phyloP scores from a whole-genome alignment of 2,888 invertebrate genomes.

The Hyposoter dolosus region DNA sequence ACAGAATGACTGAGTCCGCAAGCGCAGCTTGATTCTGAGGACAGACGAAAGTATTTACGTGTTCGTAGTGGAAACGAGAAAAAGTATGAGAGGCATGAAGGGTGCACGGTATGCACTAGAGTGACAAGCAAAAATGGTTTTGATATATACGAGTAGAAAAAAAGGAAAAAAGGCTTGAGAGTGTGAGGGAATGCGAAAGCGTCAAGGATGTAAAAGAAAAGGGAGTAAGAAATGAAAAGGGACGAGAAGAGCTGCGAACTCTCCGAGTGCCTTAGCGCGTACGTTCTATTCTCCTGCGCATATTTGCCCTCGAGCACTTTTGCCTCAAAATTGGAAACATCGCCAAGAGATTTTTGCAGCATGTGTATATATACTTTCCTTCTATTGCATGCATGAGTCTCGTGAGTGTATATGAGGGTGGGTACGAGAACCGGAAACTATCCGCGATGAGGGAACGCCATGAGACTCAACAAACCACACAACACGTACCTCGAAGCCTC shows the following conservation, averaged over 20 bases:
- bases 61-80: slow-evolving; percentile 18
- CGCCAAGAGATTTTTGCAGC: slow-evolving; percentile 36
- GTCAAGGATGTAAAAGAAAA: not conserved
- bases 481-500: slow-evolving; percentile 30
- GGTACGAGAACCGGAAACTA: slow-evolving; percentile 10
- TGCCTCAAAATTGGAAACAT: slow-evolving; percentile 63
- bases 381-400: not conserved
- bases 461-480: slow-evolving; percentile 23
- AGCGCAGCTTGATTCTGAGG: not conserved
- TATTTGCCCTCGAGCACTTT: slow-evolving; percentile 63
- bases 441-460: not conserved
- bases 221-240: slow-evolving; percentile 35
- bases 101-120: slow-evolving; percentile 20
- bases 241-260: slow-evolving; percentile 29
- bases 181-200: slow-evolving; percentile 19
- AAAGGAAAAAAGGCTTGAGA: slow-evolving; percentile 7
- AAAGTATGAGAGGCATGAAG: slow-evolving; percentile 19
- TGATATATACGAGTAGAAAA: not conserved
- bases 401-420: not conserved
- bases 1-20: not conserved
- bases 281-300: slow-evolving; percentile 52
- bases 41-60: not conserved
- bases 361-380: not conserved
- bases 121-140: slow-evolving; percentile 5
- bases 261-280: slow-evolving; percentile 45